A percentile compares a stretch with the other conserved stretches of the same genome.
Conservation (phyloP, 2,888 invertebrate species). For the Agrenia bidenticulata region DNA sequence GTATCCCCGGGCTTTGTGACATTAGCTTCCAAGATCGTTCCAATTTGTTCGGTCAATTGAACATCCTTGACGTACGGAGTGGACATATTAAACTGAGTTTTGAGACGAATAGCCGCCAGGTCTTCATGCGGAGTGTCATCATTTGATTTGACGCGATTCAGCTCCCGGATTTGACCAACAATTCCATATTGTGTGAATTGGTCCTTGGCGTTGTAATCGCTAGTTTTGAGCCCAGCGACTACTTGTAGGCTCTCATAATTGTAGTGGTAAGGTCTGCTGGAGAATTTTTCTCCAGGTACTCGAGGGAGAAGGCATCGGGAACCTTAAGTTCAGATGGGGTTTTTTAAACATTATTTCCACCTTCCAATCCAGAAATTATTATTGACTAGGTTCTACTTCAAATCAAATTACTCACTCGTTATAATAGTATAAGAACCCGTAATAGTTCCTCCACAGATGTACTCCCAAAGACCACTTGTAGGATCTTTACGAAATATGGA, state of each 20-base stretch:
- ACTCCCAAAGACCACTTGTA: constrained; percentile 23
- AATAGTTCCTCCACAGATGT: constrained; percentile 37
- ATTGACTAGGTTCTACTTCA: background rate
- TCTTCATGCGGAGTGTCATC: constrained; percentile 38
- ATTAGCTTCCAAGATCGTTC: constrained; percentile 36
- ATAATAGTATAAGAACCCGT: constrained; percentile 36
- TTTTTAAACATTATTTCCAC: no score
- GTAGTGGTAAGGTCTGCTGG: constrained; percentile 31
- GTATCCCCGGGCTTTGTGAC: constrained; percentile 33
- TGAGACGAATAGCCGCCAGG: constrained; percentile 32
- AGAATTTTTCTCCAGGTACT: constrained; percentile 29
- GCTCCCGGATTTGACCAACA: constrained; percentile 40
- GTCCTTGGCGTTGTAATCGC: constrained; percentile 32
- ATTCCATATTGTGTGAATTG: constrained; percentile 30
- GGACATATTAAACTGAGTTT: constrained; percentile 28
- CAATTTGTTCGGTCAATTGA: constrained; percentile 24
- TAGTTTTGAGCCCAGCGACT: constrained; percentile 30
- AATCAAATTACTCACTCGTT: constrained; percentile 26
- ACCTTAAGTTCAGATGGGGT: constrained; percentile 12
- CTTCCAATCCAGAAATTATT: no score
- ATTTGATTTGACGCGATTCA: constrained; percentile 12
- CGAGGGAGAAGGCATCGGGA: constrained; percentile 34
- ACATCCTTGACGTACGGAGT: constrained; percentile 39
- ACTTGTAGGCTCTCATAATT: constrained; percentile 35
- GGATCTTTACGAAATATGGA: constrained; percentile 33